These are phyloP conservation scores for Spermophilus dauricus DNA, from an alignment of 2,113 vertebrate species.

Conservation along the genomic window DNA sequence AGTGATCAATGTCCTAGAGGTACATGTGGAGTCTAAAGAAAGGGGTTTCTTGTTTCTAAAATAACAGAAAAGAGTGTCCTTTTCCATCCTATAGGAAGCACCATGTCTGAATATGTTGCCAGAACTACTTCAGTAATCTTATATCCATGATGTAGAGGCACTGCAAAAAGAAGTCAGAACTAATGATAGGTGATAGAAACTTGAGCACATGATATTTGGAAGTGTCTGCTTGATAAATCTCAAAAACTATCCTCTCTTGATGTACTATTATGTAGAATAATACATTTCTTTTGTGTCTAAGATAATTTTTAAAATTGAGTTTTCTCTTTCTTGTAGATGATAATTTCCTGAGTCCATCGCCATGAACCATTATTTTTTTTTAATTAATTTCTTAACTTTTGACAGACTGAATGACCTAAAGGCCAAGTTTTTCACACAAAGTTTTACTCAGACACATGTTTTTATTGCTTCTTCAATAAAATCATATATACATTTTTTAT, in stretches of 20 bases:
- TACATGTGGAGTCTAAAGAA: background rate
- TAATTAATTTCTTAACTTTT: background rate
- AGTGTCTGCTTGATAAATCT: conserved; percentile 16
- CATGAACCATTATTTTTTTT: background rate
- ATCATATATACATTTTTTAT: conserved; percentile 37
- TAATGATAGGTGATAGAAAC: background rate
- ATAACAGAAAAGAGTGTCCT: background rate
- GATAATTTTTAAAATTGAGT: background rate
- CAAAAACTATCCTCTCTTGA: background rate
- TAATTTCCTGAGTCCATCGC: background rate
- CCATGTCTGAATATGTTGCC: background rate
- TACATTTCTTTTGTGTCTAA: background rate
- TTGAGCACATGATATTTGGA: background rate
- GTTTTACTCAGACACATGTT: background rate
- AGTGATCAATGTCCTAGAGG: background rate
- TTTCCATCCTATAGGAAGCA: background rate
- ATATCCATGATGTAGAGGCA: background rate
- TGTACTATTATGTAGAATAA: background rate
- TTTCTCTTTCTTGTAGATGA: background rate
- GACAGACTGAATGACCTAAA: background rate
- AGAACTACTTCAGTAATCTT: background rate
- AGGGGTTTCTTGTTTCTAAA: background rate
- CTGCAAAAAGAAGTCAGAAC: background rate
- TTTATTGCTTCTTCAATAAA: background rate
- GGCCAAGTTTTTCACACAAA: background rate